Evolutionary conservation across 2,797 vertebrate species (phyloP), one percentile per base, ranked within the genome.

Genomic region (Danio choprae): DNA sequence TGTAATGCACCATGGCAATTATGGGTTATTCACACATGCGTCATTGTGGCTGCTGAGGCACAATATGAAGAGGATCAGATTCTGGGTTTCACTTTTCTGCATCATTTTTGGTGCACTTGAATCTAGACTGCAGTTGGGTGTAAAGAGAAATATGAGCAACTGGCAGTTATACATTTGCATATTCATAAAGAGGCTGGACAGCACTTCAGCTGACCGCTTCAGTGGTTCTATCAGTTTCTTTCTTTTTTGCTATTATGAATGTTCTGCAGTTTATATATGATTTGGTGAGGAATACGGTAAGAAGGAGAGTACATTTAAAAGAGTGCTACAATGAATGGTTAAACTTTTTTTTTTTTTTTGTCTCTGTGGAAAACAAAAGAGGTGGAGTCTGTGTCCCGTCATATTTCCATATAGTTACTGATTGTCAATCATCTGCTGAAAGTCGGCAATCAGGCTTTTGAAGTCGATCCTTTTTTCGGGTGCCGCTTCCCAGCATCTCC

Each of bases 401-500:
- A 50, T n/a, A 56, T 11, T 55, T 76, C 79, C 71, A 60, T 29
- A 29, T 38, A 78, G 81, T 43, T 87, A 86, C 4, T 67, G 59
- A 74, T 65, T 63, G 15, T 44, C 81, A 11, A 86, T 89, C 84
- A 93, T 91, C 29, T 86, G 87, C 92, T 92, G 94, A 91, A 99
- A 96, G 53, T 94, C 94, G 78, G 94, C 90, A 59, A 98, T 97
- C 76, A 99, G 94, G 51, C 86, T 87, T 85, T 94, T 94, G 83
- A 99, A 99, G 70, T 92, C 93, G 65, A 97, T 98, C 76, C 98
- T 93, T 48, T 86, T 92, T 0, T 94, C 92, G 0, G 96, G 97
- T 5, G 87, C 85, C 9, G 92, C 91, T 81, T 96, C 96, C 98
- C 98, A 99, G 88, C 98, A 99, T 81, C 86, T 95, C 83, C 89